A percentile compares a stretch with the other conserved stretches of the same genome.
Conservation (phyloP, 2,797 vertebrate species). For the Melanotaenia nigrans region DNA sequence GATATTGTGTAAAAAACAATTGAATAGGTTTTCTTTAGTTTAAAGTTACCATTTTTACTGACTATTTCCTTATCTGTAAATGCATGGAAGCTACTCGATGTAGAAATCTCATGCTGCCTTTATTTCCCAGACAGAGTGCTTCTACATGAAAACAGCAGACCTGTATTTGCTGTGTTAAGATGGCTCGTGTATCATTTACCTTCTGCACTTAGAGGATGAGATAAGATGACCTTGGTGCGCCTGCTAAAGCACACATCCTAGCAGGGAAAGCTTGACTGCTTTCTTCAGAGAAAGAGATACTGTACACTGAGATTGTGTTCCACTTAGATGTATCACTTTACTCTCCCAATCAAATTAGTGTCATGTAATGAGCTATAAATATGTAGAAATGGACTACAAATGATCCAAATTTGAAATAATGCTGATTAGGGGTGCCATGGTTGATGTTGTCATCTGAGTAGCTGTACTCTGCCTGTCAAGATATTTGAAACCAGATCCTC, state of each 20-base stretch:
- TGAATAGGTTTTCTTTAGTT: neutral
- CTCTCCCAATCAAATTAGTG: slow-evolving; percentile 81
- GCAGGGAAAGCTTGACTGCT: slow-evolving; percentile 73
- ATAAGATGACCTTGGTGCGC: slow-evolving; percentile 81
- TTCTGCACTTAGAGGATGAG: slow-evolving; percentile 81
- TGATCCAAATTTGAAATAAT: slow-evolving; percentile 81
- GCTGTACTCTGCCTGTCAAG: slow-evolving; percentile 75
- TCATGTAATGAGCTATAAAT: slow-evolving; percentile 84
- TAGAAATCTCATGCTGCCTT: slow-evolving; percentile 14
- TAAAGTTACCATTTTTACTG: neutral
- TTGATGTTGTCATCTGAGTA: slow-evolving; percentile 80
- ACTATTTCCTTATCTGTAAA: neutral
- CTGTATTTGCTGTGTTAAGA: slow-evolving; percentile 63
- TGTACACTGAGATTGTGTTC: slow-evolving; percentile 75
- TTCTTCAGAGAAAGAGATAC: slow-evolving; percentile 75
- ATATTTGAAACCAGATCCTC: slow-evolving; percentile 80
- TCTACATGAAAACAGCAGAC: slow-evolving; percentile 37
- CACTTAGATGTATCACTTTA: slow-evolving; percentile 79
- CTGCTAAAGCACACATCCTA: slow-evolving; percentile 74
- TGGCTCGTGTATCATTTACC: slow-evolving; percentile 78
- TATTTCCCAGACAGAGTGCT: slow-evolving; percentile 39
- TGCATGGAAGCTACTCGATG: slow-evolving; percentile 4
- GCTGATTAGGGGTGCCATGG: slow-evolving; percentile 72
- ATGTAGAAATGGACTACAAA: slow-evolving; percentile 85
- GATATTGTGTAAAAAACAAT: neutral